These are phyloP conservation scores for Drosophila truncata DNA, from an alignment of 1,140 invertebrate genomes.

Conservation along the genomic window DNA sequence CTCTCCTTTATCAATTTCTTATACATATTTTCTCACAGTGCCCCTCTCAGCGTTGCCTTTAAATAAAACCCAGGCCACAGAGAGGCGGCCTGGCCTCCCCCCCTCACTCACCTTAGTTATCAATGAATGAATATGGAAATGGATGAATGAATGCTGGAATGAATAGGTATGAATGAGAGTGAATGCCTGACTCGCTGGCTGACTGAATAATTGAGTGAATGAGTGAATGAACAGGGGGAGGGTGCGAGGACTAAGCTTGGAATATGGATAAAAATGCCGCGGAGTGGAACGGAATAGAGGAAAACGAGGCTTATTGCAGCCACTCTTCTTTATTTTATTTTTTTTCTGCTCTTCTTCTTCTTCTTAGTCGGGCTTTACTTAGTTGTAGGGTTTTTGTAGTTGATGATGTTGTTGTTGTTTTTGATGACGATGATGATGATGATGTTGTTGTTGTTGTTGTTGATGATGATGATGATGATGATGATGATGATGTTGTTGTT, in stretches of 20 bases:
- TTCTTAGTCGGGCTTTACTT: conserved; percentile 34
- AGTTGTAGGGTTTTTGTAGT: not conserved
- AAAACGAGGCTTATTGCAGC: conserved; percentile 48
- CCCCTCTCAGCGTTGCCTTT: not conserved
- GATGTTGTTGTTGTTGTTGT: conserved; percentile 19
- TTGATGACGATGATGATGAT: no score
- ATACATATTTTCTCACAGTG: conserved; percentile 8
- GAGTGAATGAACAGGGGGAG: conserved; percentile 28
- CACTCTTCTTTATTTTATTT: conserved; percentile 5
- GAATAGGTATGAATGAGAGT: conserved; percentile 43
- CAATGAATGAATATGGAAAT: conserved; percentile 41
- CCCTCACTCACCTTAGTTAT: conserved; percentile 20
- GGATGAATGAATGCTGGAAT: conserved; percentile 37
- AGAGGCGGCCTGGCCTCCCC: not conserved
- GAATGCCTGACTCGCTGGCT: conserved; percentile 35
- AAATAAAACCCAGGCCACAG: conserved; percentile 8
- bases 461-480: no score
- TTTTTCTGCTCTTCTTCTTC: conserved; percentile 34
- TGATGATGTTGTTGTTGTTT: conserved; percentile 20
- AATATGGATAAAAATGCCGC: conserved; percentile 24
- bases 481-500: conserved; percentile 13
- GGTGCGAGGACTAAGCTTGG: conserved; percentile 5
- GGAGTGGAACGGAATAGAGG: conserved; percentile 14
- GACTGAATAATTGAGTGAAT: conserved; percentile 33
- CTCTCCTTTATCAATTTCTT: not conserved